Percentiles rank a stretch among this genome's conserved stretches.
Evolutionary conservation across 2,113 vertebrate genomes (phyloP).

Genomic region (Acinonyx jubatus): DNA sequence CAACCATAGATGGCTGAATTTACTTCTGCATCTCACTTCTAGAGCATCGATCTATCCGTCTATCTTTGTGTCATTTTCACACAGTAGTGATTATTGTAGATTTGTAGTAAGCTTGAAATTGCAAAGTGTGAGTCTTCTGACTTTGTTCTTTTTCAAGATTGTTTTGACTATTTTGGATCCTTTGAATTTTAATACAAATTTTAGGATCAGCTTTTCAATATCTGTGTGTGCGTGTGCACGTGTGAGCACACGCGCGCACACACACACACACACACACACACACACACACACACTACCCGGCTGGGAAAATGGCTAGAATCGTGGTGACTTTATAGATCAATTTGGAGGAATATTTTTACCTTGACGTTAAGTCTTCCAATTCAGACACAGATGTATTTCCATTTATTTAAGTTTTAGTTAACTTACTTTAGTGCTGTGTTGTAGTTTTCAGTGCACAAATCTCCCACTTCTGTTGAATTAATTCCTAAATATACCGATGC

Average conservation of each 20-base stretch:
- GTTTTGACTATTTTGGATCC: neutral
- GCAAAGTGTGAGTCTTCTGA: neutral
- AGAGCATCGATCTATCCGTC: neutral
- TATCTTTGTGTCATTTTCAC: neutral
- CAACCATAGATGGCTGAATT: neutral
- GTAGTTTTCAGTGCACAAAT: neutral
- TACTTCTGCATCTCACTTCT: neutral
- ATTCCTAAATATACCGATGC: neutral
- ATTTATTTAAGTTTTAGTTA: neutral
- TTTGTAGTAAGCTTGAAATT: neutral
- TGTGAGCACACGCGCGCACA: fast-evolving
- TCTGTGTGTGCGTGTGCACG: neutral
- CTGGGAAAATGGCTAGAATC: neutral
- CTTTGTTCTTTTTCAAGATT: neutral
- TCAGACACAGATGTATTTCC: neutral
- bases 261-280: fast-evolving
- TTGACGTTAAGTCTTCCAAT: neutral
- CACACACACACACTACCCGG: neutral
- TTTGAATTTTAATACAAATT: neutral
- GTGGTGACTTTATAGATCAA: neutral
- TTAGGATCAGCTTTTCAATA: neutral
- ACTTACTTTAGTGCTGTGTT: neutral
- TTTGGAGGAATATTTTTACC: neutral
- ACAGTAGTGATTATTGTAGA: neutral
- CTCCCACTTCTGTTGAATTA: neutral